A percentile compares a stretch with the other conserved stretches of the same genome.
These are phyloP conservation scores for Andrena minutula DNA, from an alignment of 2,888 invertebrate genomes.

Conservation along the genomic window DNA sequence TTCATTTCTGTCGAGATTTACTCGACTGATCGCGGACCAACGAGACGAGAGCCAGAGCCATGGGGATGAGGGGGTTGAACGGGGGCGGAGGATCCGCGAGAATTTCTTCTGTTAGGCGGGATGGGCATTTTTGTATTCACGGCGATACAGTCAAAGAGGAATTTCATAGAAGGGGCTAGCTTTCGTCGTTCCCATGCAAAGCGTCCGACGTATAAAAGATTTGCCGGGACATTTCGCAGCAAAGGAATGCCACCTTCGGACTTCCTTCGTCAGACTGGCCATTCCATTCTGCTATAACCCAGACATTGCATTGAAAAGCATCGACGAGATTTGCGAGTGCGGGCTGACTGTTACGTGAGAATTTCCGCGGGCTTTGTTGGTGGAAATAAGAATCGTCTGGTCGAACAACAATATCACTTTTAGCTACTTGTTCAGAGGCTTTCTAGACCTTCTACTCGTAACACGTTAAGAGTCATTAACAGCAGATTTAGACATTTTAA, in stretches of 20 bases:
- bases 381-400: background rate
- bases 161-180: conserved; percentile 30
- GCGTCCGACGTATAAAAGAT: conserved; percentile 32
- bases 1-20: conserved; percentile 65
- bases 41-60: background rate
- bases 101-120: conserved; percentile 28
- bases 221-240: conserved; percentile 32
- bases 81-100: conserved; percentile 23
- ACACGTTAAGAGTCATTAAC: background rate
- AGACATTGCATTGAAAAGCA: conserved; percentile 43
- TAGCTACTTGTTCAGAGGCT: background rate
- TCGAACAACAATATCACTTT: background rate
- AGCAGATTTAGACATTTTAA: background rate
- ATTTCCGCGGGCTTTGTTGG: conserved; percentile 11
- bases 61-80: background rate
- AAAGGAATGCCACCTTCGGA: conserved; percentile 10
- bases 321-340: conserved; percentile 27
- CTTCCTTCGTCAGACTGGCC: conserved; percentile 14
- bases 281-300: conserved; percentile 32
- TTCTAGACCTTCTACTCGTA: background rate
- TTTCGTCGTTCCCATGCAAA: conserved; percentile 49
- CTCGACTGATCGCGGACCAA: conserved; percentile 46
- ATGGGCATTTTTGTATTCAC: conserved; percentile 30
- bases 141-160: conserved; percentile 21
- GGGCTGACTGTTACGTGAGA: conserved; percentile 3